A percentile compares a stretch with the other conserved stretches of the same genome.
phyloP scores from a whole-genome alignment of 2,113 vertebrate species.

The Rutilus rutilus region DNA sequence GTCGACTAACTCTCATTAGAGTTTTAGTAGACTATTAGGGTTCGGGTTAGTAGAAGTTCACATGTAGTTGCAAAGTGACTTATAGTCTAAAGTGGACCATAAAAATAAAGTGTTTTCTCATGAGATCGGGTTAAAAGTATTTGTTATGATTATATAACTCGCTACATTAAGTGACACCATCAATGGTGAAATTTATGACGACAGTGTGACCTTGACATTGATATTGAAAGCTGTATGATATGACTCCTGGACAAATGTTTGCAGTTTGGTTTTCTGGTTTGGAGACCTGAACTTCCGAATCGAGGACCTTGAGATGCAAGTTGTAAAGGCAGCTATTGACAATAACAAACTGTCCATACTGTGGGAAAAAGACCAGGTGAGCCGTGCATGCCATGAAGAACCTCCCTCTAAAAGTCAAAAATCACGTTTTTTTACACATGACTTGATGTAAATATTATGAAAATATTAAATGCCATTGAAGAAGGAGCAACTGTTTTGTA shows the following conservation, averaged over 20 bases:
- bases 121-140: neutral
- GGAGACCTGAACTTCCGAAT: constrained; percentile 98
- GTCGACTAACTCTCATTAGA: too few species aligned
- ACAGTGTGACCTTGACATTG: neutral
- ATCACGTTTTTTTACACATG: neutral
- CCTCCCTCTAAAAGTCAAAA: neutral
- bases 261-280: constrained; percentile 96
- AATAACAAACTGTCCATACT: constrained; percentile 88
- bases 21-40: too few species aligned
- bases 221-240: neutral
- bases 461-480: neutral
- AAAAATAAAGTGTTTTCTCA: neutral
- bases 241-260: constrained; percentile 12
- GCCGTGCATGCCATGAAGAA: neutral
- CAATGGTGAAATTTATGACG: neutral
- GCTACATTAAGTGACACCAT: neutral
- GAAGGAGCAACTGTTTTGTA: neutral
- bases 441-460: constrained; percentile 22
- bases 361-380: constrained; percentile 98
- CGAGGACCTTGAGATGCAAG: constrained; percentile 91
- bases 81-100: too few species aligned
- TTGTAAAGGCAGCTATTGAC: constrained; percentile 93
- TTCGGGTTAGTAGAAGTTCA: too few species aligned
- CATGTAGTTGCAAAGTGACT: too few species aligned
- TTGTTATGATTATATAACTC: neutral